These are phyloP conservation scores for Macaca mulatta DNA, from an alignment of 2,113 vertebrate species.

Conservation along the genomic window DNA sequence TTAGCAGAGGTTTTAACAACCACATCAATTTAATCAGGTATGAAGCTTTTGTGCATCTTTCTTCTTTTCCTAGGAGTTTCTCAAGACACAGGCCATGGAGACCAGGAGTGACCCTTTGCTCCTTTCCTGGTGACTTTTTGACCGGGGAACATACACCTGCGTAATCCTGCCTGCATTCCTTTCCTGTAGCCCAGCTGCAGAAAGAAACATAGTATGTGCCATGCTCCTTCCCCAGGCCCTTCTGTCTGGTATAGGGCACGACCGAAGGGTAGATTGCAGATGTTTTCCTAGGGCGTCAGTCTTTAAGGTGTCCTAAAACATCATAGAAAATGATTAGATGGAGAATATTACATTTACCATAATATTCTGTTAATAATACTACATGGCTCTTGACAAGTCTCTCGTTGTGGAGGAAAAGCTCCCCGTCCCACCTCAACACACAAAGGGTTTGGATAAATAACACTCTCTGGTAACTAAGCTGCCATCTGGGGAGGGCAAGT, in stretches of 20 bases:
- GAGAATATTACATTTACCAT: neutral
- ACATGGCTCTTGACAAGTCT: neutral
- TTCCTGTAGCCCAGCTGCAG: neutral
- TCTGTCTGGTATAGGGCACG: neutral
- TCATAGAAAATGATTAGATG: neutral
- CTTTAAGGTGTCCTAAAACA: neutral
- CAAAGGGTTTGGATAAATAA: neutral
- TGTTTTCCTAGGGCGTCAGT: neutral
- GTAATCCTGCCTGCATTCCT: neutral
- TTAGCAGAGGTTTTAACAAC: conserved; percentile 97
- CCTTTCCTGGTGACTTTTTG: neutral
- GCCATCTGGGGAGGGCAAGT: neutral
- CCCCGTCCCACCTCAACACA: neutral
- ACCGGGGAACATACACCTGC: neutral
- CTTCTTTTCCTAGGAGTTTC: neutral
- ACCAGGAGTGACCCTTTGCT: rapidly evolving
- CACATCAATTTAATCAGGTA: conserved; percentile 99
- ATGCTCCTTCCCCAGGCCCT: neutral
- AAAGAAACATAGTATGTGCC: rapidly evolving
- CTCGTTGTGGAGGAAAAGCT: neutral
- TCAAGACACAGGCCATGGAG: neutral
- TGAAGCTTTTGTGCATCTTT: neutral
- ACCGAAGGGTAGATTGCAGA: neutral
- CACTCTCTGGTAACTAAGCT: neutral
- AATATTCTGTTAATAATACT: neutral